Evolutionary conservation across 1,140 invertebrate species (phyloP), one percentile per base, ranked within the genome.

Genomic region (Doryteuthis pealeii): DNA sequence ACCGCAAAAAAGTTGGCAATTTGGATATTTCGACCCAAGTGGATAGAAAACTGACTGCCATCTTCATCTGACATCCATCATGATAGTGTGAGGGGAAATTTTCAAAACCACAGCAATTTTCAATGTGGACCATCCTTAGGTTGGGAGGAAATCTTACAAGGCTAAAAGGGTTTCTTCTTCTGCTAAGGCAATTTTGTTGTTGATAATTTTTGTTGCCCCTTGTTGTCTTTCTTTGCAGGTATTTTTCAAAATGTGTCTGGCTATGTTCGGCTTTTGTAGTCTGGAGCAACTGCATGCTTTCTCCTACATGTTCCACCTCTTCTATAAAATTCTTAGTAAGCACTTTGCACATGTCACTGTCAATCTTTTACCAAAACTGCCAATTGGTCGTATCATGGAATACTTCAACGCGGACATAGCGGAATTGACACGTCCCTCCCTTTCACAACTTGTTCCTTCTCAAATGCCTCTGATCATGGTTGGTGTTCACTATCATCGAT

Each of bases 401-500:
- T 89, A 94, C 62, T 94, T 89, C 75, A 81, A 86, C 3, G 87
- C 88, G 77, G 90, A 91, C 77, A 84, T 91, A 84, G 87, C 89
- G 22, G 86, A 87, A 80, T 89, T 31, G 90, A 91, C 81, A 76
- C 80, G 75, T 86, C 87, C 6, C 78, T 91, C 15, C 89, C 89
- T 45, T 89, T 90, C 76, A 90, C 90, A 70, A 74, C 91, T 0
- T 83, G 89, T n/a, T 88, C 88, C 43, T 83, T 87, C 76, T 69
- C 87, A 15, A 86, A 84, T 71, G 82, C 83, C n/a, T 30, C 75
- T 86, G 70, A 91, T 93, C 82, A 88, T 92, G 94, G 96, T 22
- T n/a, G n/a, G 84, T 96, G 76, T 93, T 93, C 32, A 95, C 95
- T 15, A 87, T 97, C 77, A n/a, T 91, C 94, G 83, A 93, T 97